Evolutionary conservation across 2,888 invertebrate genomes (phyloP), one percentile per base, ranked within the genome.

Genomic region (Rapana venosa): DNA sequence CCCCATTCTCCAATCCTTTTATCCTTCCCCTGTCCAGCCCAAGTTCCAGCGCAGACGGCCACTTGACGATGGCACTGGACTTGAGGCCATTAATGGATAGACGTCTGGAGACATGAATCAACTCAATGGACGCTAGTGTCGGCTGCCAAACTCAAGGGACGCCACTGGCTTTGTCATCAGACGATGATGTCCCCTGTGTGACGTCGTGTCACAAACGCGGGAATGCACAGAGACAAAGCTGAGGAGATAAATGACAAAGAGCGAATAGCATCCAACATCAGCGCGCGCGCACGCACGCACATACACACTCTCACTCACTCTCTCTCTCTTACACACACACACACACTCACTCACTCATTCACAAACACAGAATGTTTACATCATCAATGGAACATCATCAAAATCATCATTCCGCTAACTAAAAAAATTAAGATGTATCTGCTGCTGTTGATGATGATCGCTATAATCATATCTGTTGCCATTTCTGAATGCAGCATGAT

Each of bases 91-190:
- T 83, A 86, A 86, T 66, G 86, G 86, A 61, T 61, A 30, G 86
- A 86, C 86, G 86, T 86, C 86, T 74, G 32, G 58, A 79, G 88
- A 74, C 58, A 88, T 88, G 88, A 36, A 88, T 88, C 88, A 88
- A 13, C 61, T 32, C 56, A 83, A 88, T 81, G 88, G 88, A 83
- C 79, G 61, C 79, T 36, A 88, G 58, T 88, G 88, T 88, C 88
- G 88, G 36, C 83, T 88, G 88, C 79, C 88, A 88, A 26, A 56
- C 81, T 79, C 81, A 88, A 22, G 88, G 88, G 88, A 88, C 88
- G 88, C 79, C 56, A 88, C 88, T 88, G 79, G 32, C 88, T 83
- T 83, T 88, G 79, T 88, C 88, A 88, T 83, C 79, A 83, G 83
- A 56, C 88, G 83, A 66, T 83, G 83, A 83, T 88, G 83, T 79